A percentile compares a stretch with the other conserved stretches of the same genome.
phyloP scores from a whole-genome alignment of 2,113 vertebrate genomes.

The Choloepus hoffmanni region DNA sequence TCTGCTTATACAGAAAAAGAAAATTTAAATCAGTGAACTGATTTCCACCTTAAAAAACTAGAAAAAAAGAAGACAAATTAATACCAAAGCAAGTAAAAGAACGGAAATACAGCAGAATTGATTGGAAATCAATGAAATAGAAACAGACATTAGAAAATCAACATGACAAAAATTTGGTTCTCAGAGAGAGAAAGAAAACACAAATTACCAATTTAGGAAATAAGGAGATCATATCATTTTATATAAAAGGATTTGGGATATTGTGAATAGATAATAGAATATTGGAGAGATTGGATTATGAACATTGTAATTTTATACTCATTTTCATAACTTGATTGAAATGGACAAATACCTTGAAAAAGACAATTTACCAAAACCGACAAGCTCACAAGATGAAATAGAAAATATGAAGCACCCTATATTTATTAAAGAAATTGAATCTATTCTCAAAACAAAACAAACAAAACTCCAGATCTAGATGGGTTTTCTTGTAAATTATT shows the following conservation, averaged over 20 bases:
- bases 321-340: not conserved
- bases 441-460: not conserved
- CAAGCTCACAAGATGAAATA: not conserved
- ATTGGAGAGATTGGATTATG: not conserved
- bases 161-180: not conserved
- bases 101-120: not conserved
- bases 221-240: not conserved
- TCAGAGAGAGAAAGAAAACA: not conserved
- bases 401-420: not conserved
- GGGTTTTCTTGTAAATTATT: not conserved
- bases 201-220: not conserved
- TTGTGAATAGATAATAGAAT: not conserved
- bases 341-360: not conserved
- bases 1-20: not conserved
- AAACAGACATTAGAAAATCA: not conserved
- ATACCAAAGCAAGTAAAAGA: not conserved
- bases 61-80: not conserved
- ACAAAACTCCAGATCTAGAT: not conserved
- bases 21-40: not conserved
- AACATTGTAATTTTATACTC: not conserved
- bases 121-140: not conserved
- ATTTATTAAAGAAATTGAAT: not conserved
- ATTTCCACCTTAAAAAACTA: not conserved
- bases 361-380: not conserved
- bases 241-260: not conserved